phyloP scores from a whole-genome alignment of 1,140 invertebrate species.

The Tetraneura akinire region DNA sequence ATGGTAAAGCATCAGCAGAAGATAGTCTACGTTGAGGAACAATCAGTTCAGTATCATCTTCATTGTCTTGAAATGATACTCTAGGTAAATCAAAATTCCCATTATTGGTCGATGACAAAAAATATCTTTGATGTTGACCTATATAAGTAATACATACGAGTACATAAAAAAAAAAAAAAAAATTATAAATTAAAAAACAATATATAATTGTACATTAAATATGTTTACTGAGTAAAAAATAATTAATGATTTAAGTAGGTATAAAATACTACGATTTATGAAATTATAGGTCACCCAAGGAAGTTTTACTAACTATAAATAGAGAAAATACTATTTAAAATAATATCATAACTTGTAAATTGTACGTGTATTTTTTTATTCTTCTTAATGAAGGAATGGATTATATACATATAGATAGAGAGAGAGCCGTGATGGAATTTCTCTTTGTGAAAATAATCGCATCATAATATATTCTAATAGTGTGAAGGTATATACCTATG shows the following conservation, averaged over 20 bases:
- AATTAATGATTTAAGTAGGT: background rate
- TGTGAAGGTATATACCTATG: background rate
- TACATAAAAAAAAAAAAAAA: too few relatives aligned
- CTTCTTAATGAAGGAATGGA: background rate
- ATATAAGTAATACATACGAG: background rate
- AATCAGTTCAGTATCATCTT: background rate
- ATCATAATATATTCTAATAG: conserved; percentile 34
- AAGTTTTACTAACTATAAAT: background rate
- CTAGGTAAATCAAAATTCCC: conserved; percentile 9
- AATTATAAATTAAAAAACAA: too few relatives aligned
- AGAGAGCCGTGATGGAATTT: conserved; percentile 43
- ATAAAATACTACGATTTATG: background rate
- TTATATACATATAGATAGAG: too few relatives aligned
- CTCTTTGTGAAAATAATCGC: conserved; percentile 41
- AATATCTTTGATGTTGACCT: conserved; percentile 31
- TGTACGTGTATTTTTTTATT: conserved; percentile 23
- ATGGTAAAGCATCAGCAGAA: background rate
- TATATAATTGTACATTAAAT: background rate
- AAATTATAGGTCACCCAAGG: background rate
- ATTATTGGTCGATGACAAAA: background rate
- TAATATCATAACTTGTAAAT: background rate
- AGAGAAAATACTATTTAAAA: background rate
- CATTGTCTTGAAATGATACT: conserved; percentile 3
- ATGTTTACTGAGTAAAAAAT: background rate
- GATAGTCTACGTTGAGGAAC: conserved; percentile 14